Conservation (phyloP, 1,140 invertebrate species). For the Drosophila funebris region DNA sequence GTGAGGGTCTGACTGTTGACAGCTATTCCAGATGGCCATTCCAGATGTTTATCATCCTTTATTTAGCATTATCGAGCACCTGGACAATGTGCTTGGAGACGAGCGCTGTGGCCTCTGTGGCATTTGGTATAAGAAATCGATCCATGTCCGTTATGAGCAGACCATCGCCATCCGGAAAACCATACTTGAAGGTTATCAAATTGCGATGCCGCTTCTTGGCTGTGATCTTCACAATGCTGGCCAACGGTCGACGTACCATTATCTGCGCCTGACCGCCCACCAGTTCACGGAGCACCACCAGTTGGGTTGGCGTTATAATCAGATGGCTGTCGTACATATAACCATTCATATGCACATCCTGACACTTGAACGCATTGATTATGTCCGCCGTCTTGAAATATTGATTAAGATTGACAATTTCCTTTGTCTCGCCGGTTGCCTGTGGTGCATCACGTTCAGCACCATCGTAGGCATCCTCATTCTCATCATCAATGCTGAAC, state of each 20-base stretch:
- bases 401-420: constrained; percentile 88
- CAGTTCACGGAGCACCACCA: constrained; percentile 94
- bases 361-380: constrained; percentile 93
- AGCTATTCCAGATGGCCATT: background rate
- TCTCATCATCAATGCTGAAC: constrained; percentile 97
- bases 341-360: constrained; percentile 95
- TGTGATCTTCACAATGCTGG: constrained; percentile 97
- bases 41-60: background rate
- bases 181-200: constrained; percentile 95
- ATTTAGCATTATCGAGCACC: constrained; percentile 68
- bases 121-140: constrained; percentile 95
- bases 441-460: constrained; percentile 47
- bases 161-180: constrained; percentile 77
- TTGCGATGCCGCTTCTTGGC: constrained; percentile 96
- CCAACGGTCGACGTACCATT: constrained; percentile 92
- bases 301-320: constrained; percentile 93
- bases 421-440: constrained; percentile 85
- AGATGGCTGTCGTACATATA: constrained; percentile 94
- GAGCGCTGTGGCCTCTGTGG: constrained; percentile 90
- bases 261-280: constrained; percentile 91
- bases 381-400: constrained; percentile 94
- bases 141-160: constrained; percentile 91
- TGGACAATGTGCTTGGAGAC: constrained; percentile 86
- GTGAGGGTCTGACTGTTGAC: background rate
- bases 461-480: constrained; percentile 86